These are phyloP conservation scores for Myotis brandtii DNA, from an alignment of 2,113 vertebrate genomes.

Conservation along the genomic window DNA sequence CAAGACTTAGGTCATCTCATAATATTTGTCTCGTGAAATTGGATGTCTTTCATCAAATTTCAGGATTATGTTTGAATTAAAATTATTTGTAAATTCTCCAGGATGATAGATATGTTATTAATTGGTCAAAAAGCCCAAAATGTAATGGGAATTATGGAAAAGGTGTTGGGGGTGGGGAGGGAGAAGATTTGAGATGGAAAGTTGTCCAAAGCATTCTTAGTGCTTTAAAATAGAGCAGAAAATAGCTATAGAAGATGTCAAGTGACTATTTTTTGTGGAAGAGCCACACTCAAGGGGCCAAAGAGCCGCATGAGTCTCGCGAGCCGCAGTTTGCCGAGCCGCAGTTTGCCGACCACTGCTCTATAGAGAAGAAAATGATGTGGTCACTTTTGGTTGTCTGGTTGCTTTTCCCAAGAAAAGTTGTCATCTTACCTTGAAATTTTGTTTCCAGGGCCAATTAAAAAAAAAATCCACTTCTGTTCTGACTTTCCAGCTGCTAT, in stretches of 20 bases:
- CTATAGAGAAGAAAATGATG: background rate
- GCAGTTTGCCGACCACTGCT: background rate
- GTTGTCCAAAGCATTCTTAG: background rate
- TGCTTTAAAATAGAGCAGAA: background rate
- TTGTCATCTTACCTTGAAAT: background rate
- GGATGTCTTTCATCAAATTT: background rate
- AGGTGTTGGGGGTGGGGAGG: accelerated
- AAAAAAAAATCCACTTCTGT: conserved; percentile 33
- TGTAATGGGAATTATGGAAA: background rate
- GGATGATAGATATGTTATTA: background rate
- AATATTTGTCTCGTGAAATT: background rate
- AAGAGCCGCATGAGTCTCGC: too few species aligned
- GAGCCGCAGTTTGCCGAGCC: too few species aligned
- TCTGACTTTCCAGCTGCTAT: conserved; percentile 50
- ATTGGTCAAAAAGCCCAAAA: background rate
- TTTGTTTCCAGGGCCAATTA: background rate
- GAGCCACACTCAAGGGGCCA: too few species aligned
- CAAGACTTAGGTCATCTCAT: background rate
- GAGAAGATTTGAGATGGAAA: background rate
- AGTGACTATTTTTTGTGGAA: background rate
- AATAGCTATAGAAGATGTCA: background rate
- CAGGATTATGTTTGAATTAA: conserved; percentile 2
- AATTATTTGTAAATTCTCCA: conserved; percentile 40
- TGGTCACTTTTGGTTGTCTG: background rate
- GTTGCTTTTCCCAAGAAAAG: conserved; percentile 14